Percentiles rank a stretch among this genome's conserved stretches.
Evolutionary conservation across 2,113 vertebrate species (phyloP).

Genomic region (Phaethornis superciliosus): DNA sequence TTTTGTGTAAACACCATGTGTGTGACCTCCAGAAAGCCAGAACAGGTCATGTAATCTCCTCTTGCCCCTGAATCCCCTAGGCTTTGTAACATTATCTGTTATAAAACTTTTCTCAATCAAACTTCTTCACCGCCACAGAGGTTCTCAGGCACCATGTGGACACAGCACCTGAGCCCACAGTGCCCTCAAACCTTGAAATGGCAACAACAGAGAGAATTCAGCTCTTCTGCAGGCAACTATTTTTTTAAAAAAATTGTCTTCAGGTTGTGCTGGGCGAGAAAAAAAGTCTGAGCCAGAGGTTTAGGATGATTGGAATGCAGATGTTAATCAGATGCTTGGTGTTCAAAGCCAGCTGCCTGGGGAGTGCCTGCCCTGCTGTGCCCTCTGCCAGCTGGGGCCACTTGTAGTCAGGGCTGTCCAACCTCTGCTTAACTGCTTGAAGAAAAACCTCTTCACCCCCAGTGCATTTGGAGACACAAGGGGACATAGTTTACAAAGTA

Average conservation of each 20-base stretch:
- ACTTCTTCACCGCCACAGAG: not conserved
- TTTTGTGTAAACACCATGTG: not conserved
- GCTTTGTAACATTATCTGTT: not conserved
- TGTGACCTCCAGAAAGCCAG: not conserved
- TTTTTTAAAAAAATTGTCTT: not conserved
- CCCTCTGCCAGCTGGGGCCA: not conserved
- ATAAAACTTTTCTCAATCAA: not conserved
- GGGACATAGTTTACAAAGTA: not conserved
- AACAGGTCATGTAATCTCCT: not conserved
- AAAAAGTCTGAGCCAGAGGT: not conserved
- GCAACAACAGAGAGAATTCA: not conserved
- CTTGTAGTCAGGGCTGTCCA: not conserved
- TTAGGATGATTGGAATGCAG: not conserved
- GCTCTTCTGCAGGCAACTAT: not conserved
- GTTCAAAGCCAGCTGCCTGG: not conserved
- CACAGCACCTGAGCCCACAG: accelerated
- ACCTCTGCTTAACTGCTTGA: accelerated
- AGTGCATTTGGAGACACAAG: not conserved
- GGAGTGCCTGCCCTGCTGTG: not conserved
- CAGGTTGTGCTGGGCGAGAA: not conserved
- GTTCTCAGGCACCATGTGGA: accelerated
- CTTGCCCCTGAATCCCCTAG: not conserved
- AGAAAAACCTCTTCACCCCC: not conserved
- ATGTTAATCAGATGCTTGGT: not conserved
- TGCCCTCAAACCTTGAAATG: not conserved